Conservation (phyloP, 2,113 vertebrate species). For the Seriola aureovittata region DNA sequence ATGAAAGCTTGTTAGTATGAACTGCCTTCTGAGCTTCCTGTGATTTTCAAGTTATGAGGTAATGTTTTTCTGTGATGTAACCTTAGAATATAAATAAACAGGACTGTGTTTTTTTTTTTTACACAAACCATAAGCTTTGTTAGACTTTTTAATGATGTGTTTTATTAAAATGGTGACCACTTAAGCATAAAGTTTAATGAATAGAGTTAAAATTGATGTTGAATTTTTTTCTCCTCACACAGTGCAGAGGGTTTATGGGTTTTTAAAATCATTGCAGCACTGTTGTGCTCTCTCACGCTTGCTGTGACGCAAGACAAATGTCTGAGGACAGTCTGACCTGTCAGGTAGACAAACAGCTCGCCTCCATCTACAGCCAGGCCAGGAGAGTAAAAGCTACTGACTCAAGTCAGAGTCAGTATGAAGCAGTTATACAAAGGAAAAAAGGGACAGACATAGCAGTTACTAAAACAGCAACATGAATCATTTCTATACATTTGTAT, state of each 20-base stretch:
- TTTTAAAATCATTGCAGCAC: constrained; percentile 26
- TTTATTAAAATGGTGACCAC: constrained; percentile 16
- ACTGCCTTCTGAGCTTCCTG: background rate
- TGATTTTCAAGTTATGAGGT: background rate
- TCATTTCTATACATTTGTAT: background rate
- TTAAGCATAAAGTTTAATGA: constrained; percentile 33
- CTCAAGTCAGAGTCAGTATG: background rate
- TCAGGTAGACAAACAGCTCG: constrained; percentile 38
- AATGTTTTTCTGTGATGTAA: constrained; percentile 1
- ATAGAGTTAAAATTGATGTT: constrained; percentile 11
- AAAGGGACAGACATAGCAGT: background rate
- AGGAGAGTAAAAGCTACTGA: constrained; percentile 8
- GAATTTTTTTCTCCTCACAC: background rate
- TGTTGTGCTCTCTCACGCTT: background rate
- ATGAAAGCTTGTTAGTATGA: constrained; percentile 1
- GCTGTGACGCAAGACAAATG: constrained; percentile 36
- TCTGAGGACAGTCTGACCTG: constrained; percentile 69
- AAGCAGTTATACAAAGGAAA: background rate
- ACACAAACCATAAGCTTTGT: background rate
- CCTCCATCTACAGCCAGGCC: constrained; percentile 10
- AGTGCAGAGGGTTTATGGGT: background rate
- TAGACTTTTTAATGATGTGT: background rate
- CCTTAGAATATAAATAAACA: constrained; percentile 7
- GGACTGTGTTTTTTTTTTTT: background rate
- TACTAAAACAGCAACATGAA: background rate